Evolutionary conservation across 2,113 vertebrate species (phyloP).

Genomic region (Rhinogobius similis): DNA sequence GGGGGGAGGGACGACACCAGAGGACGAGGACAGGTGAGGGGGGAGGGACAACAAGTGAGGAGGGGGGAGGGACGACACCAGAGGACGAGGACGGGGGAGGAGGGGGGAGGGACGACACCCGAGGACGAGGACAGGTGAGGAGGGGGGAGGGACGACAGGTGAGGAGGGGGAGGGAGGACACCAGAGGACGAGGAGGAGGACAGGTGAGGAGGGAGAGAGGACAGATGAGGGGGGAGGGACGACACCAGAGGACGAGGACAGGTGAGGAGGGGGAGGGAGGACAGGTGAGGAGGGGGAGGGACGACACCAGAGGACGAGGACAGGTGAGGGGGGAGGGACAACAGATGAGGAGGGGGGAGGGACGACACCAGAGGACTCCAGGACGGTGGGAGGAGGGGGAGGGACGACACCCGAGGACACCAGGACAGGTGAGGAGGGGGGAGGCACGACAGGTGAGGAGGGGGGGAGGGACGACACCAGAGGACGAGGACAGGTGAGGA

Average conservation of each 20-base stretch:
- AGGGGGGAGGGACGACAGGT: not conserved
- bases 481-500: not conserved
- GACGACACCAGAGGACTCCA: too few relatives aligned
- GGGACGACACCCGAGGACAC: not conserved
- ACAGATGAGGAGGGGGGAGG: not conserved
- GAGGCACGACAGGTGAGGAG: not conserved
- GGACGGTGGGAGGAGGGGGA: not conserved
- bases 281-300: not conserved
- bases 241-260: not conserved
- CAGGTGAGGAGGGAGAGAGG: not conserved
- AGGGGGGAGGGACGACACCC: too few relatives aligned
- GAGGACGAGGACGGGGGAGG: slow-evolving; percentile 37
- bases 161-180: too few relatives aligned
- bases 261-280: not conserved
- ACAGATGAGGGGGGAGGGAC: too few relatives aligned
- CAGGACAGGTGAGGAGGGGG: too few relatives aligned
- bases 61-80: slow-evolving; percentile 56
- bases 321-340: not conserved
- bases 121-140: too few relatives aligned
- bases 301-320: too few relatives aligned
- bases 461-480: not conserved
- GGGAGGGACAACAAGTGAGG: too few relatives aligned
- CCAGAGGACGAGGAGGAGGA: not conserved
- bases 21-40: not conserved
- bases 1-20: too few relatives aligned